Percentiles rank a stretch among this genome's conserved stretches.
These are phyloP conservation scores for Pseudolaguvia tuberculata DNA, from an alignment of 2,113 vertebrate genomes.

Conservation along the genomic window DNA sequence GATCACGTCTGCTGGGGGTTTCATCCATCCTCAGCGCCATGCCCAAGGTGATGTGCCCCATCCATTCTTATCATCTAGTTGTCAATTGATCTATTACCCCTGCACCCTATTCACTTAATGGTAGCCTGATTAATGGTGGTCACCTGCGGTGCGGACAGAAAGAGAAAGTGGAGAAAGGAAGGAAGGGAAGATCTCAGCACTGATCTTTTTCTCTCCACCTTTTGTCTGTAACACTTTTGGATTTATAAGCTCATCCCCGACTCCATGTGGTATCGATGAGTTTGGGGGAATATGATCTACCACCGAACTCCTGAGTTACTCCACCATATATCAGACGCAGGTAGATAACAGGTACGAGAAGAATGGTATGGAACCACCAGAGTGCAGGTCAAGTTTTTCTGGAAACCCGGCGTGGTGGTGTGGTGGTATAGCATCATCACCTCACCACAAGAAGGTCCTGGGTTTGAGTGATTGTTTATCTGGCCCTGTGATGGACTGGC, in stretches of 20 bases:
- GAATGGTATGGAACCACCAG: no score
- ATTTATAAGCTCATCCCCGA: slow-evolving; percentile 22
- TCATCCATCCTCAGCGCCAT: slow-evolving; percentile 51
- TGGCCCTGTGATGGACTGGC: no score
- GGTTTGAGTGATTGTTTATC: no score
- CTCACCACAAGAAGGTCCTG: no score
- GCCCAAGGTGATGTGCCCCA: slow-evolving; percentile 72
- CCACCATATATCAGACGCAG: not conserved
- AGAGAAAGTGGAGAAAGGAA: slow-evolving; percentile 50
- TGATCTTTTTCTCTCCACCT: slow-evolving; percentile 18
- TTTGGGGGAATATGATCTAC: slow-evolving; percentile 5
- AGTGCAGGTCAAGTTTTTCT: no score
- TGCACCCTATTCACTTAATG: slow-evolving; percentile 65
- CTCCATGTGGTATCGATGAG: slow-evolving; percentile 5
- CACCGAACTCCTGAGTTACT: no score
- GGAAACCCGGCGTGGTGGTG: no score
- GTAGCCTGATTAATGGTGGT: slow-evolving; percentile 68
- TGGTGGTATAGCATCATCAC: no score
- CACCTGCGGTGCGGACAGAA: slow-evolving; percentile 45
- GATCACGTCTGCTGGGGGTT: slow-evolving; percentile 37
- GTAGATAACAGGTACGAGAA: not conserved
- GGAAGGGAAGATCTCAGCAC: slow-evolving; percentile 44
- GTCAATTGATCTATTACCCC: slow-evolving; percentile 73
- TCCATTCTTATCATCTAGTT: slow-evolving; percentile 71
- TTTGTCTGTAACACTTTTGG: slow-evolving; percentile 28